Evolutionary conservation across 2,113 vertebrate genomes (phyloP).

Genomic region (Pipa parva): DNA sequence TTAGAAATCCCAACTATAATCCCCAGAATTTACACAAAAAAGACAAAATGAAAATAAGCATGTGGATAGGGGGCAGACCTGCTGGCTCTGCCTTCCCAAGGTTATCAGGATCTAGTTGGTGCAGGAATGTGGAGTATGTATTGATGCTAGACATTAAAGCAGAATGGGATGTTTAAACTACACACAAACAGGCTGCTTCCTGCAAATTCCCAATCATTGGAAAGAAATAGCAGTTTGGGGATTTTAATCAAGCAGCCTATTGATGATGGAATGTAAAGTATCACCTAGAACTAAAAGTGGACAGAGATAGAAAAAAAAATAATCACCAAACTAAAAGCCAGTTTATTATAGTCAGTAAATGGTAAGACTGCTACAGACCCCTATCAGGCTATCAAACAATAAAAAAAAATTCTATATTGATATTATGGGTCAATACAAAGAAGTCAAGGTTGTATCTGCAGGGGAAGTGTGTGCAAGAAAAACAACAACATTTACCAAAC

Average conservation of each 20-base stretch:
- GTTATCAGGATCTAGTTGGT: conserved; percentile 24
- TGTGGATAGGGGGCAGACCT: conserved; percentile 17
- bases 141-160: conserved; percentile 9
- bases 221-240: neutral
- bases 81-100: conserved; percentile 25
- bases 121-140: conserved; percentile 35
- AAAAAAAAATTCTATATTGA: no score
- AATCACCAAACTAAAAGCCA: no score
- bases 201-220: neutral
- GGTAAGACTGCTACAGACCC: no score
- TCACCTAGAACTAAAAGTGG: neutral
- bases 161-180: conserved; percentile 9
- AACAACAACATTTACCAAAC: no score
- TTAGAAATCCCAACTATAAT: conserved; percentile 10
- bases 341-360: neutral
- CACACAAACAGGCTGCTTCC: conserved; percentile 13
- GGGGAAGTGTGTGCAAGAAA: no score
- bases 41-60: conserved; percentile 21
- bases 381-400: no score
- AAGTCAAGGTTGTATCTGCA: no score
- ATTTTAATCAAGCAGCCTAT: neutral
- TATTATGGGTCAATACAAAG: no score
- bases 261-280: conserved; percentile 6
- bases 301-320: neutral
- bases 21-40: conserved; percentile 1